Conservation (phyloP, 2,113 vertebrate species). For the Todiramphus saurophagus region DNA sequence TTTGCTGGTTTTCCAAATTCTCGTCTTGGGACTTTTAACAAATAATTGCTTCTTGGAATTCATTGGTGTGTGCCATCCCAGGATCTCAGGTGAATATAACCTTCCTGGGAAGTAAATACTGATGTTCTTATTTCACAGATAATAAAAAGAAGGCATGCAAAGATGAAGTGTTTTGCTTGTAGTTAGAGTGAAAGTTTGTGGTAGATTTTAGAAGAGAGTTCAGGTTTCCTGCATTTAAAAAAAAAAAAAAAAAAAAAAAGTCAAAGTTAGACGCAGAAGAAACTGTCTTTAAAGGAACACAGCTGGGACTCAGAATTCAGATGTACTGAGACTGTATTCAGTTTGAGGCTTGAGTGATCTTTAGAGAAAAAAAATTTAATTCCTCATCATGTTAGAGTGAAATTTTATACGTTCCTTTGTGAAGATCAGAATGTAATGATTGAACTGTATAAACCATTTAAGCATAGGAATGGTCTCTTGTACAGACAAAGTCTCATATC, state of each 20-base stretch:
- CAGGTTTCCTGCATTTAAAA: neutral
- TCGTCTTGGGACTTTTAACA: neutral
- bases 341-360: neutral
- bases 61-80: neutral
- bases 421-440: neutral
- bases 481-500: neutral
- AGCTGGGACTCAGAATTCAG: neutral
- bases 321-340: neutral
- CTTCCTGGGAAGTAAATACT: neutral
- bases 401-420: neutral
- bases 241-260: neutral
- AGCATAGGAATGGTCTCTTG: neutral
- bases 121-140: neutral
- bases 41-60: neutral
- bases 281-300: neutral
- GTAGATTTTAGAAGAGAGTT: neutral
- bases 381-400: neutral
- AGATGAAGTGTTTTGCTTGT: neutral
- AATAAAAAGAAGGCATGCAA: neutral
- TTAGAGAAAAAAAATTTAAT: neutral
- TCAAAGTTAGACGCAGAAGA: neutral
- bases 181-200: neutral
- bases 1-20: neutral
- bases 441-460: neutral
- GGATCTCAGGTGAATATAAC: neutral